Conservation (phyloP, 2,888 invertebrate genomes). For the Physocephala rufipes region DNA sequence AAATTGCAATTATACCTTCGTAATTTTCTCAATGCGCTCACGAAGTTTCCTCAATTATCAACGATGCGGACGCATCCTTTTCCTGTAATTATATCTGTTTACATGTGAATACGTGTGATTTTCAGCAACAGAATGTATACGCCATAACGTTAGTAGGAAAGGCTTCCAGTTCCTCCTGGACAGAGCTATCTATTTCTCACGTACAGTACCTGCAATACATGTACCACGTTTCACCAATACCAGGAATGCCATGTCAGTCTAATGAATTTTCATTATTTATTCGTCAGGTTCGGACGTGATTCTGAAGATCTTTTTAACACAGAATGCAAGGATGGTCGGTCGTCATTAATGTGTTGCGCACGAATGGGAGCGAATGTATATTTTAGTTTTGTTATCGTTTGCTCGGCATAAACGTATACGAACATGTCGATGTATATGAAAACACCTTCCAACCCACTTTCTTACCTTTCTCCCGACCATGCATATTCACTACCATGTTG, state of each 20-base stretch:
- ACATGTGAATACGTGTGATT: too few relatives aligned
- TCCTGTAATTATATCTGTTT: too few relatives aligned
- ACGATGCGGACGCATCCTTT: too few relatives aligned
- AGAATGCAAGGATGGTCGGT: too few relatives aligned
- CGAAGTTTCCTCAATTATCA: too few relatives aligned
- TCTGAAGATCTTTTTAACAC: not conserved
- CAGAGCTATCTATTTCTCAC: not conserved
- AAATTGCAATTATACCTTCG: too few relatives aligned
- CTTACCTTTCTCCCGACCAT: not conserved
- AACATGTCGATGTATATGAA: not conserved
- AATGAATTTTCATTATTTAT: conserved; percentile 29
- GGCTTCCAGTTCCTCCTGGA: too few relatives aligned
- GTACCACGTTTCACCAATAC: not conserved
- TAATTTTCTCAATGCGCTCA: too few relatives aligned
- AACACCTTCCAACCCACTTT: not conserved
- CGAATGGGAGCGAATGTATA: not conserved
- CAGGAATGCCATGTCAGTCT: not conserved
- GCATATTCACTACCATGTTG: too few relatives aligned
- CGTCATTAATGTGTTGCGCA: not conserved
- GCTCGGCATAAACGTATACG: too few relatives aligned
- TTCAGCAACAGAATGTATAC: too few relatives aligned
- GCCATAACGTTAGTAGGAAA: too few relatives aligned
- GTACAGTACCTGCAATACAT: not conserved
- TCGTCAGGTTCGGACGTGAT: conserved; percentile 12
- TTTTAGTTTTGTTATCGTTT: not conserved